Conservation (phyloP, 2,797 vertebrate species). For the Poecile montanus region DNA sequence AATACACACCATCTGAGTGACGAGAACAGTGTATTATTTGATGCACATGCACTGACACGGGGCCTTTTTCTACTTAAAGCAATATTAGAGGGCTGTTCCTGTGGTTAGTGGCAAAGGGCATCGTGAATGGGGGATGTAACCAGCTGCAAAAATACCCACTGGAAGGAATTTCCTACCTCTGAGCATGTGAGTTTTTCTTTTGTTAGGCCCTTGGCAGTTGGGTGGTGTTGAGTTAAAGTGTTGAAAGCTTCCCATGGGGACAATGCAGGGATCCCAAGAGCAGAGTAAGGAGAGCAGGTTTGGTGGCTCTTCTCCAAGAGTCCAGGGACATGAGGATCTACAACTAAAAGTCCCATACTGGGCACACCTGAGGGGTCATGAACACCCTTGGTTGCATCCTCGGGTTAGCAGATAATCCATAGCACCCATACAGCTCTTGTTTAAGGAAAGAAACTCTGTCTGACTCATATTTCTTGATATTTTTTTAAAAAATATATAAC, state of each 20-base stretch:
- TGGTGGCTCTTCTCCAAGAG: not conserved
- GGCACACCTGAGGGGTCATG: not conserved
- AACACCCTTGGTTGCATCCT: rapidly evolving
- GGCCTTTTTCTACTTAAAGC: not conserved
- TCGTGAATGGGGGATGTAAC: not conserved
- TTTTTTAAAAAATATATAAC: not conserved
- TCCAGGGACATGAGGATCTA: not conserved
- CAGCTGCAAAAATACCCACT: not conserved
- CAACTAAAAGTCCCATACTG: not conserved
- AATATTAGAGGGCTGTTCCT: not conserved
- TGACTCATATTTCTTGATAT: not conserved
- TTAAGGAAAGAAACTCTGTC: not conserved
- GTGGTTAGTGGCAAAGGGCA: not conserved
- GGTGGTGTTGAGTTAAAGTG: not conserved
- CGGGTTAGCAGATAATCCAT: not conserved
- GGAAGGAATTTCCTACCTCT: not conserved
- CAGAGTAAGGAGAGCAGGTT: not conserved
- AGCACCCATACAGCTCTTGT: not conserved
- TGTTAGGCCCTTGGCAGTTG: not conserved
- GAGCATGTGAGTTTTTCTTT: not conserved
- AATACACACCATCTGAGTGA: not conserved
- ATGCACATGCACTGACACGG: not conserved
- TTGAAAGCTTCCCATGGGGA: not conserved
- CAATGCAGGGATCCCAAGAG: not conserved
- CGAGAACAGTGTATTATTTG: not conserved